Percentiles rank a stretch among this genome's conserved stretches.
Evolutionary conservation across 2,888 invertebrate genomes (phyloP).

Genomic region (Drosophila monieri): DNA sequence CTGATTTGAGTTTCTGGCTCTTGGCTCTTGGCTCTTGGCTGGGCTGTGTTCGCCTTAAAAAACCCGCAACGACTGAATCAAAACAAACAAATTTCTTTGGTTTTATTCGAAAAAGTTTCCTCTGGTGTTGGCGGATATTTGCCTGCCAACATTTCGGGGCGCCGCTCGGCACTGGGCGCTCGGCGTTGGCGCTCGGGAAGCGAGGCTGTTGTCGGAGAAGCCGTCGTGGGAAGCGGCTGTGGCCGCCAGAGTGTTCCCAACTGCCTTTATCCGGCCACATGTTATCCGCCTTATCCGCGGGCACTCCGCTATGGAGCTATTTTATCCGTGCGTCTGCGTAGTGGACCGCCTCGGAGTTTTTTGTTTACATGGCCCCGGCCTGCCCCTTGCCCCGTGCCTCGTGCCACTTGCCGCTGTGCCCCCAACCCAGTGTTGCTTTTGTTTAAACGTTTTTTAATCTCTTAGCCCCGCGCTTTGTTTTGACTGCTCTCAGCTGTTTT

Average conservation of each 20-base stretch:
- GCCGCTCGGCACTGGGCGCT: no score
- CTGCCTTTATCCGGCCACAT: conserved; percentile 47
- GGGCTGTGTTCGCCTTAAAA: conserved; percentile 68
- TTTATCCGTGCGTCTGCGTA: conserved; percentile 68
- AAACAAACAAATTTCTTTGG: conserved; percentile 78
- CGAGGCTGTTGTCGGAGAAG: conserved; percentile 10
- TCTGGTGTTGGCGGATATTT: conserved; percentile 28
- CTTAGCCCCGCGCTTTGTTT: conserved; percentile 53
- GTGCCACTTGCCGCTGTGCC: not conserved
- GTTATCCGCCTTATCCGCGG: conserved; percentile 64
- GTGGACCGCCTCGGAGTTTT: conserved; percentile 6
- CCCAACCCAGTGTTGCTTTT: conserved; percentile 16
- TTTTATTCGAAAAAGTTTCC: conserved; percentile 74
- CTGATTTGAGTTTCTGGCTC: not conserved
- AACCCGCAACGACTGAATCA: conserved; percentile 82
- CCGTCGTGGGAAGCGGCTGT: conserved; percentile 8
- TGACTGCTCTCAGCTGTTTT: conserved; percentile 43
- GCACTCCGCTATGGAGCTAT: conserved; percentile 3
- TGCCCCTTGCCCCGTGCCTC: conserved; percentile 8
- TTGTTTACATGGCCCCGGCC: conserved; percentile 66
- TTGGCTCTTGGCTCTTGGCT: conserved; percentile 29
- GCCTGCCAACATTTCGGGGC: conserved; percentile 13
- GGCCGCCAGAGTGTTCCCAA: conserved; percentile 60
- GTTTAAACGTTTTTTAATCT: conserved; percentile 54
- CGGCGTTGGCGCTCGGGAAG: conserved; percentile 15